A percentile compares a stretch with the other conserved stretches of the same genome.
phyloP scores from a whole-genome alignment of 2,888 invertebrate species.

The Patella caerulea region DNA sequence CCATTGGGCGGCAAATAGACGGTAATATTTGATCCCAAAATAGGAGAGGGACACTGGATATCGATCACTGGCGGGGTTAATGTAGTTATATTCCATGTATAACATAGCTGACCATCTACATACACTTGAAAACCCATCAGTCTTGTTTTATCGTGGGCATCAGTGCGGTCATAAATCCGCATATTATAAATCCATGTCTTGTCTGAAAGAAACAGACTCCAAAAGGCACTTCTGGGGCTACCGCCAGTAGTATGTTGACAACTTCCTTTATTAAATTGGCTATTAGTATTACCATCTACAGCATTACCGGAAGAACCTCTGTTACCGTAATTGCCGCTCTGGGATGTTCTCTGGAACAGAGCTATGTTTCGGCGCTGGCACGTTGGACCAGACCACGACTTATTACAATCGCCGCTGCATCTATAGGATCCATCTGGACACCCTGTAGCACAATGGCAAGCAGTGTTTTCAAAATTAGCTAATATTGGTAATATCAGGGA shows the following conservation, averaged over 20 bases:
- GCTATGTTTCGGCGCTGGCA: background rate
- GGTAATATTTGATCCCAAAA: background rate
- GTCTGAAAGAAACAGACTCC: background rate
- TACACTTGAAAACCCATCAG: constrained; percentile 6
- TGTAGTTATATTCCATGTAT: background rate
- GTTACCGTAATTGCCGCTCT: background rate
- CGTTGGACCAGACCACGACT: background rate
- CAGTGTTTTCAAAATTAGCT: too few relatives aligned
- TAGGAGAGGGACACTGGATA: background rate
- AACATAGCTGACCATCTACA: constrained; percentile 9
- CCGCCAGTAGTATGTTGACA: background rate
- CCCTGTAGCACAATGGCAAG: background rate
- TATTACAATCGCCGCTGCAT: background rate
- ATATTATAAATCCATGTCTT: background rate
- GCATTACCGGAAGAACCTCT: background rate
- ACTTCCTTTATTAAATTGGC: background rate
- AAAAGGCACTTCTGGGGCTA: background rate
- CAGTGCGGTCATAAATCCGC: background rate
- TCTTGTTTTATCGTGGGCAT: constrained; percentile 3
- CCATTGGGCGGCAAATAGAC: background rate
- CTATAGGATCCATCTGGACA: background rate
- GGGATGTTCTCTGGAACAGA: background rate
- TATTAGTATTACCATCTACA: background rate
- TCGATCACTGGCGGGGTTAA: background rate
- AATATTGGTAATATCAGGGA: too few relatives aligned